Evolutionary conservation across 1,140 invertebrate genomes (phyloP).

Genomic region (Tribolium castaneum): DNA sequence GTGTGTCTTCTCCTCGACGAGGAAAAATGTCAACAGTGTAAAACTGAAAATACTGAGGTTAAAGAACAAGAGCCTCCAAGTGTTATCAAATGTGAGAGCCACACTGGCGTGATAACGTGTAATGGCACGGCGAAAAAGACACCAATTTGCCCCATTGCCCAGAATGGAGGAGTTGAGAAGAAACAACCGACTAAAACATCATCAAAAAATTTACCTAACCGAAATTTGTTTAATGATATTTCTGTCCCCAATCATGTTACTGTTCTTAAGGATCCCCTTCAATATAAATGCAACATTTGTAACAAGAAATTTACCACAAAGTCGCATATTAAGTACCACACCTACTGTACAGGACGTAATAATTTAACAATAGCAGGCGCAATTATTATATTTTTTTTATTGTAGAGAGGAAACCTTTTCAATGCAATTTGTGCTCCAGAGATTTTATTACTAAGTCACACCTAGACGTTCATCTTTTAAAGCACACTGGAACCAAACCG

Average conservation of each 20-base stretch:
- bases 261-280: conserved; percentile 47
- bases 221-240: conserved; percentile 48
- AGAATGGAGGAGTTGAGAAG: conserved; percentile 28
- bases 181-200: conserved; percentile 4
- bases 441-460: conserved; percentile 61
- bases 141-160: conserved; percentile 4
- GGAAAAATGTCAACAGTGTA: conserved; percentile 62
- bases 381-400: conserved; percentile 21
- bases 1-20: conserved; percentile 63
- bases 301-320: conserved; percentile 59
- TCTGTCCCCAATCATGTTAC: conserved; percentile 56
- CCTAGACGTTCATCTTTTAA: conserved; percentile 58
- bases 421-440: conserved; percentile 59
- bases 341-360: conserved; percentile 60
- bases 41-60: conserved; percentile 22
- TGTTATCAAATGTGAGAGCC: conserved; percentile 44
- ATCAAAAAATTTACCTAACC: not conserved
- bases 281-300: conserved; percentile 61
- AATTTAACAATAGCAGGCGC: not conserved
- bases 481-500: conserved; percentile 59
- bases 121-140: conserved; percentile 46
- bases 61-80: not conserved
- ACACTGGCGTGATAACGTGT: conserved; percentile 53
- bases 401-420: conserved; percentile 62
- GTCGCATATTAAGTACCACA: conserved; percentile 60